phyloP scores from a whole-genome alignment of 2,888 invertebrate genomes.

The Carterocephalus palaemon region DNA sequence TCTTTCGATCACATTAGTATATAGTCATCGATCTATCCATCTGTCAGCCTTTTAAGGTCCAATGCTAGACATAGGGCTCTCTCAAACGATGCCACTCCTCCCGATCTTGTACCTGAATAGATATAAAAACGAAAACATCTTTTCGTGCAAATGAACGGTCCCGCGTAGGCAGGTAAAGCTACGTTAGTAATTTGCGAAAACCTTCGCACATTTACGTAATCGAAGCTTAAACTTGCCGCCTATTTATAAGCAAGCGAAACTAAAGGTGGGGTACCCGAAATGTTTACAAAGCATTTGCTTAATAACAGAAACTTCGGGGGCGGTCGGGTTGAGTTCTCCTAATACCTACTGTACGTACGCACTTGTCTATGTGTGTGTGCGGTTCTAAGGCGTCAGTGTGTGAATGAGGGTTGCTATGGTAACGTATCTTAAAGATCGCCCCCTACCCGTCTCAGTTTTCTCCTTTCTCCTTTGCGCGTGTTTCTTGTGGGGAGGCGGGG shows the following conservation, averaged over 20 bases:
- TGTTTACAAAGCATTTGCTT: constrained; percentile 79
- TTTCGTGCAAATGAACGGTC: no score
- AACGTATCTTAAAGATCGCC: constrained; percentile 79
- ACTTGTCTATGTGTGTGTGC: constrained; percentile 42
- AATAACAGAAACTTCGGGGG: constrained; percentile 75
- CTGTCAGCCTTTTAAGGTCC: no score
- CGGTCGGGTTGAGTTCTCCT: constrained; percentile 71
- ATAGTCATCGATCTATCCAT: no score
- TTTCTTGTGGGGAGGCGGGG: constrained; percentile 75
- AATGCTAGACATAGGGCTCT: no score
- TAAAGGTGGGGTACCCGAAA: constrained; percentile 73
- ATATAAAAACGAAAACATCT: no score
- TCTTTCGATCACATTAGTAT: no score
- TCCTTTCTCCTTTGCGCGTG: constrained; percentile 77
- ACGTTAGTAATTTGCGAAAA: constrained; percentile 14
- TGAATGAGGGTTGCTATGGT: constrained; percentile 68
- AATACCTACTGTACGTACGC: constrained; percentile 58
- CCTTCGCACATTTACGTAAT: constrained; percentile 33
- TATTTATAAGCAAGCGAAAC: constrained; percentile 65
- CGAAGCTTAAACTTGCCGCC: constrained; percentile 66
- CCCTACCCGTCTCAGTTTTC: constrained; percentile 75
- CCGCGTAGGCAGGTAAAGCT: no score
- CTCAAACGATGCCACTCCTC: no score
- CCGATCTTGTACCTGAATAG: no score
- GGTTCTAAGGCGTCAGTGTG: constrained; percentile 27